Evolutionary conservation across 2,113 vertebrate species (phyloP).

Genomic region (Antechinus stuartii): DNA sequence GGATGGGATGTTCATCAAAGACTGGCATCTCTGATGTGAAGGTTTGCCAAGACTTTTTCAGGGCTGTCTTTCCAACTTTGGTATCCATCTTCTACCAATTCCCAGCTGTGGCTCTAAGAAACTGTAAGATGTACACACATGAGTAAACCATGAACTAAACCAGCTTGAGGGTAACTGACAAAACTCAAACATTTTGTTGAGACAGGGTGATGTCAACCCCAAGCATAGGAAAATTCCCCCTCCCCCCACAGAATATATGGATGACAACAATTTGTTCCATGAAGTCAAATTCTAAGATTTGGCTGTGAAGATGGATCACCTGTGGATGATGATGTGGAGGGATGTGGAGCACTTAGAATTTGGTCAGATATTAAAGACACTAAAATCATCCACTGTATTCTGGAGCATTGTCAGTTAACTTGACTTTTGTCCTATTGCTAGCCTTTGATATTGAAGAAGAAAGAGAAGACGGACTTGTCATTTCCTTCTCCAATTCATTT

Average conservation of each 20-base stretch:
- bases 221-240: background rate
- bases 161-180: background rate
- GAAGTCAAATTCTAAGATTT: too few relatives aligned
- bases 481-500: background rate
- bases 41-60: background rate
- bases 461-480: background rate
- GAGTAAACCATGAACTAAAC: background rate
- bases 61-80: background rate
- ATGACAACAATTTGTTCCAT: background rate
- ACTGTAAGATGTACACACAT: background rate
- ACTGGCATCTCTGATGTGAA: background rate
- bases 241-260: too few relatives aligned
- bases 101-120: background rate
- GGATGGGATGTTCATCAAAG: background rate
- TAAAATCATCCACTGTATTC: background rate
- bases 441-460: background rate
- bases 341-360: background rate
- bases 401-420: background rate
- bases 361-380: background rate
- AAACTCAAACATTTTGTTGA: background rate
- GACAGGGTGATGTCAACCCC: background rate
- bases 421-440: background rate
- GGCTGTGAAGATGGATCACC: background rate
- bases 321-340: too few relatives aligned
- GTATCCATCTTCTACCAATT: background rate